Evolutionary conservation across 2,113 vertebrate species (phyloP), one percentile per base, ranked within the genome.

Genomic region (Stigmatopora nigra): DNA sequence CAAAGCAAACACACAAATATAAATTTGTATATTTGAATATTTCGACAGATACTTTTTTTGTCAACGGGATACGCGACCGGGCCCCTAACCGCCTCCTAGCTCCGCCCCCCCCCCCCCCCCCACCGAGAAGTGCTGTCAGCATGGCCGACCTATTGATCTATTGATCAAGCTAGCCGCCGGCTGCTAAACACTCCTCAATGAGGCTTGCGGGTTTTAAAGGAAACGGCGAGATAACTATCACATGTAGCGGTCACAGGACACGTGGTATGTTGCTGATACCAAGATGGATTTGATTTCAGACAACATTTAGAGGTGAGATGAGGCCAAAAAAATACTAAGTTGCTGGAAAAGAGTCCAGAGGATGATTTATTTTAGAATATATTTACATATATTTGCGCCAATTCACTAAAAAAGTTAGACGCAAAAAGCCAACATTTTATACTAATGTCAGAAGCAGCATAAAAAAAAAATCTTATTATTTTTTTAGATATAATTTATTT

Each of bases 141-240:
- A 80, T 58, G 62, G 25, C 25, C 25, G 25, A 31, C 25, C 25
- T 31, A 31, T 67, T 86, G 87, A 88, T 81, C 84, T 88, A 88
- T 88, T 88, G 87, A 88, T 88, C 80, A 85, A 77, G 67, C 84
- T 84, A 82, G 85, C 84, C 67, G 85, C 80, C 36, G 11, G 63
- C 81, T 56, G 78, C 78, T 83, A 79, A 31, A 83, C 75, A 85
- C 84, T 86, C 82, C 76, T 84, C 84, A 77, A 5, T 53, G 72
- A 61, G 77, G 69, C 75, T 79, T 59, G n/a, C 15, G 38, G 81
- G 84, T 81, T 83, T 86, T 85, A 86, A 80, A 79, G 82, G 78
- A 83, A 63, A 81, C 75, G 68, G 73, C 79, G 5, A 70, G 85
- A 87, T 85, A 83, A 77, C 79, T 81, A 78, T 86, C 82, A 69